phyloP scores from a whole-genome alignment of 1,140 invertebrate species.

The Nylanderia fulva region DNA sequence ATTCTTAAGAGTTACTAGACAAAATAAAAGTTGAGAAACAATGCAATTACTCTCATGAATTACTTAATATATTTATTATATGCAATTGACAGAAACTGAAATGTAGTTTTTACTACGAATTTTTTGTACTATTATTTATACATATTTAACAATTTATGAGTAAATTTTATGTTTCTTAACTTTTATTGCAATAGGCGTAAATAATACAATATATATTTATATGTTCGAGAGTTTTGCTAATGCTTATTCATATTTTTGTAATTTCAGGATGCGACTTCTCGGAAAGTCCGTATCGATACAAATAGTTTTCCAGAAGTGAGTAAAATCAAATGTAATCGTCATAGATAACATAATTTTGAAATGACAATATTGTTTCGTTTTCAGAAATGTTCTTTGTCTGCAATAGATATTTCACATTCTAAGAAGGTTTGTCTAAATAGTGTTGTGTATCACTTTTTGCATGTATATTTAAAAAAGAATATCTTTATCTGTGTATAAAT shows the following conservation, averaged over 20 bases:
- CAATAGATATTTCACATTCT: conserved; percentile 10
- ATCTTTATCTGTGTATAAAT: not conserved
- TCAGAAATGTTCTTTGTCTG: conserved; percentile 14
- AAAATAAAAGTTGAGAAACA: conserved; percentile 2
- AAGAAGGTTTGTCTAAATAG: conserved; percentile 18
- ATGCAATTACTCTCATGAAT: not conserved
- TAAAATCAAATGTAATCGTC: conserved; percentile 18
- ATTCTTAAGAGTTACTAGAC: no score
- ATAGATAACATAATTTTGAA: conserved; percentile 4
- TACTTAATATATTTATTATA: not conserved
- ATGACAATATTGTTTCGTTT: conserved; percentile 9
- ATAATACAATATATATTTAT: conserved; percentile 9
- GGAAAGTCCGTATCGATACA: conserved; percentile 30
- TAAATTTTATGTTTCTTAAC: not conserved
- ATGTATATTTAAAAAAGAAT: not conserved
- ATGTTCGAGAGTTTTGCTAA: not conserved
- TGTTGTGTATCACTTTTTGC: not conserved
- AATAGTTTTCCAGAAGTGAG: conserved; percentile 49
- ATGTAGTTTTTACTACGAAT: not conserved
- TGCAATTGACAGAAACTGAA: not conserved
- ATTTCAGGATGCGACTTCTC: conserved; percentile 59
- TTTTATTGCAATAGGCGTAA: not conserved
- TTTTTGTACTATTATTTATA: not conserved
- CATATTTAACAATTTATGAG: not conserved
- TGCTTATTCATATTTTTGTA: conserved; percentile 12